These are phyloP conservation scores for Pituophis catenifer DNA, from an alignment of 2,113 vertebrate species.

Conservation along the genomic window DNA sequence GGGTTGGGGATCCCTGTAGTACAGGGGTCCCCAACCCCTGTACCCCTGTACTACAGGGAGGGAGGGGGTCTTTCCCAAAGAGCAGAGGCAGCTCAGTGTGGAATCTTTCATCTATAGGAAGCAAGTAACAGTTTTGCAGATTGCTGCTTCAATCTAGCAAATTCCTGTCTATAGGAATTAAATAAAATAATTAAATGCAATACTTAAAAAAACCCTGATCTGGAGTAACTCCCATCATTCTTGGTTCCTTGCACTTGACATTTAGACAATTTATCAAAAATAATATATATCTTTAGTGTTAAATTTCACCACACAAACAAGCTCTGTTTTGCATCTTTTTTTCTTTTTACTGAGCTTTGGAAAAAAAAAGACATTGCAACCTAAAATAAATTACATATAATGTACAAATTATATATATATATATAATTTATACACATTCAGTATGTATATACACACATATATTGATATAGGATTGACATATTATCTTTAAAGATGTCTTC, in stretches of 20 bases:
- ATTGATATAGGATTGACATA: constrained; percentile 63
- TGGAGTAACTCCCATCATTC: not conserved
- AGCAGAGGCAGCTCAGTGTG: not conserved
- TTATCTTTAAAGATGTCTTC: constrained; percentile 64
- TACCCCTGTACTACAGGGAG: not conserved
- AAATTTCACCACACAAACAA: constrained; percentile 33
- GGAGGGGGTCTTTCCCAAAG: not conserved
- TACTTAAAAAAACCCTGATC: not conserved
- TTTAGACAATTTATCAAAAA: constrained; percentile 31
- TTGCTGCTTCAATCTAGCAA: not conserved
- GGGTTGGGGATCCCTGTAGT: not conserved
- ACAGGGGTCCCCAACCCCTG: no score
- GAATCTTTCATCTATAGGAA: not conserved
- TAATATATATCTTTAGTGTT: constrained; percentile 34
- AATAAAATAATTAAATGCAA: not conserved
- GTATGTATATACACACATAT: constrained; percentile 64
- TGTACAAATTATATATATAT: constrained; percentile 75
- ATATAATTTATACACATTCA: constrained; percentile 67
- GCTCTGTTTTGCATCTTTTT: constrained; percentile 53
- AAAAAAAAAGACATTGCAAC: constrained; percentile 73
- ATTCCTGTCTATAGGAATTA: not conserved
- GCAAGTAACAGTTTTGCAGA: not conserved
- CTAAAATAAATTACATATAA: constrained; percentile 79
- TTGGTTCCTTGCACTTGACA: not conserved
- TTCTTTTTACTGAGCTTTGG: constrained; percentile 66